A percentile compares a stretch with the other conserved stretches of the same genome.
Conservation (phyloP, 2,888 invertebrate species). For the Phasia obesa region DNA sequence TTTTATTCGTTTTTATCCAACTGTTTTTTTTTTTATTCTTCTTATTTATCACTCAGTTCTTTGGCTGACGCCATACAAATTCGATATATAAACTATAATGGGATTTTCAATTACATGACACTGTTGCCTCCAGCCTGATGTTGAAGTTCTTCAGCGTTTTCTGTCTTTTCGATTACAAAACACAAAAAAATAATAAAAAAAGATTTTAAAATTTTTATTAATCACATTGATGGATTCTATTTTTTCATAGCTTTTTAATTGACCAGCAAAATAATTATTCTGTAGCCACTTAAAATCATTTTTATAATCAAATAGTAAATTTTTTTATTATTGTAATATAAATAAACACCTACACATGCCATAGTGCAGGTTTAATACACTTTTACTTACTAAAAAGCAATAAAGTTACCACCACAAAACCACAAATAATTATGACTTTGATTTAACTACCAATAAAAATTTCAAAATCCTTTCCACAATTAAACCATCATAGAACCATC, state of each 20-base stretch:
- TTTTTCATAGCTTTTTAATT: not conserved
- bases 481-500: not conserved
- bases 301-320: not conserved
- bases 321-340: too few species aligned
- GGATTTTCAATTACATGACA: constrained; percentile 47
- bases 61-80: constrained; percentile 54
- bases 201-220: constrained; percentile 21
- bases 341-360: not conserved
- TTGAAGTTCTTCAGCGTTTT: constrained; percentile 3
- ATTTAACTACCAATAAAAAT: constrained; percentile 51
- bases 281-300: too few species aligned
- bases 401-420: constrained; percentile 35
- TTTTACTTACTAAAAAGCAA: not conserved
- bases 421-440: constrained; percentile 25
- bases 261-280: not conserved
- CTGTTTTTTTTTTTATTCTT: constrained; percentile 60
- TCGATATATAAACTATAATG: constrained; percentile 50
- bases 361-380: not conserved
- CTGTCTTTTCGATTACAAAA: not conserved
- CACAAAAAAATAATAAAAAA: too few species aligned
- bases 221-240: not conserved
- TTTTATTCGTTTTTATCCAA: constrained; percentile 28
- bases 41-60: constrained; percentile 48
- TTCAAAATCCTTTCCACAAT: not conserved
- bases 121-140: too few species aligned